phyloP scores from a whole-genome alignment of 1,140 invertebrate species.

The Mylabris phalerata region DNA sequence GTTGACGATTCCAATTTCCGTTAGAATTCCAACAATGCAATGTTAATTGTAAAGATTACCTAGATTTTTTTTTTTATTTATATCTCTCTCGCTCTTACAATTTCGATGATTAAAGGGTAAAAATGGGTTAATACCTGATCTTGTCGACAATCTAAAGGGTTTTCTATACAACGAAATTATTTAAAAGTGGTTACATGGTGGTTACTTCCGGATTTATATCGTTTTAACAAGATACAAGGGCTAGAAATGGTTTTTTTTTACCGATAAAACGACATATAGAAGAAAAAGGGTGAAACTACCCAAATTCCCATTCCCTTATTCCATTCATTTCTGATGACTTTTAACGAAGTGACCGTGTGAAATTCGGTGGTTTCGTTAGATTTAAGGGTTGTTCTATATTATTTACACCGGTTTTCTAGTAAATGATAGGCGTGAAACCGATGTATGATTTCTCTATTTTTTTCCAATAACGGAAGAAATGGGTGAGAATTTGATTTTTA shows the following conservation, averaged over 20 bases:
- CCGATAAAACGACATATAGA: no score
- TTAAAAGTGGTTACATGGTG: conserved; percentile 30
- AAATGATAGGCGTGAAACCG: conserved; percentile 13
- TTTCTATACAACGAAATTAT: conserved; percentile 11
- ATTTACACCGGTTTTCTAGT: no score
- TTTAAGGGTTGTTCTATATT: background rate
- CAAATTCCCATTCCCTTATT: conserved; percentile 16
- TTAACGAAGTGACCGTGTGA: conserved; percentile 26
- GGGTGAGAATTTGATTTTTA: no score
- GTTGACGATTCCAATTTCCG: conserved; percentile 15
- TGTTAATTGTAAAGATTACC: conserved; percentile 17
- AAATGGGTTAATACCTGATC: conserved; percentile 20
- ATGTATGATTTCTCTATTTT: background rate
- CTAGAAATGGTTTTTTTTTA: no score
- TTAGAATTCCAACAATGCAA: conserved; percentile 9
- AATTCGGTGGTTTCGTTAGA: conserved; percentile 19
- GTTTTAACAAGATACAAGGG: conserved; percentile 30
- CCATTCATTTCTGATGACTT: conserved; percentile 9
- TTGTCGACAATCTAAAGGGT: conserved; percentile 21
- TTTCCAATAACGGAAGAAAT: no score
- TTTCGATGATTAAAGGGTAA: conserved; percentile 13
- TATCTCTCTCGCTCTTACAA: no score
- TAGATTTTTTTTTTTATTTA: conserved; percentile 1
- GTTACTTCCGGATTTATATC: conserved; percentile 31
- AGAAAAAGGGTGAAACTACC: conserved; percentile 23